A percentile compares a stretch with the other conserved stretches of the same genome.
Evolutionary conservation across 1,140 invertebrate genomes (phyloP).

Genomic region (Eumaeus atala): DNA sequence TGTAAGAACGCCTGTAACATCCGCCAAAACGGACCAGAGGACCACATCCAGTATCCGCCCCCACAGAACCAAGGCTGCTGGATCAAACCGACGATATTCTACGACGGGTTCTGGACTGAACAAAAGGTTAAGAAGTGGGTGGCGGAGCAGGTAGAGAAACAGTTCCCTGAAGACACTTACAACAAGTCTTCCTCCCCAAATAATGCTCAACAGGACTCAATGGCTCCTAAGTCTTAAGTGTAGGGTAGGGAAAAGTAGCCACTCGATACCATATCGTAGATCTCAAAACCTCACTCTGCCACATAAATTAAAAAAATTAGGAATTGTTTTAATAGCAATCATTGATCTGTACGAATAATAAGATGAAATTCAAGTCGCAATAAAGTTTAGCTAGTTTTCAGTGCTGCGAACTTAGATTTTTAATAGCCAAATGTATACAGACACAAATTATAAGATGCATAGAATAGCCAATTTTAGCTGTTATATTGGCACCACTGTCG

Average conservation of each 20-base stretch:
- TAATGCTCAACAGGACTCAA: conserved; percentile 26
- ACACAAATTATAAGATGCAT: too few species aligned
- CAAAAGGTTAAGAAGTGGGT: conserved; percentile 73
- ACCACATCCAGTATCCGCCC: conserved; percentile 31
- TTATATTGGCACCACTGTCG: too few species aligned
- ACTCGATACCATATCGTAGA: too few species aligned
- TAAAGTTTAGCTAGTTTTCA: too few species aligned
- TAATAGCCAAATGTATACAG: too few species aligned
- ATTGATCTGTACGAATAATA: too few species aligned
- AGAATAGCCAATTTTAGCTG: too few species aligned
- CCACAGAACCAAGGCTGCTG: conserved; percentile 51
- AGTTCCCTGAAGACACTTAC: conserved; percentile 47
- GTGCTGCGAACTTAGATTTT: too few species aligned
- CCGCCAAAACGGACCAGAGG: conserved; percentile 25
- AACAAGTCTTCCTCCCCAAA: conserved; percentile 27
- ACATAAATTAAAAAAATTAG: too few species aligned
- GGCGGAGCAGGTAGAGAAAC: conserved; percentile 67
- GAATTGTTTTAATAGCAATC: too few species aligned
- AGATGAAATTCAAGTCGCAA: too few species aligned
- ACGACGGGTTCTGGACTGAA: conserved; percentile 72
- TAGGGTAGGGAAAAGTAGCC: conserved; percentile 18
- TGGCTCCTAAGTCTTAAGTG: conserved; percentile 40
- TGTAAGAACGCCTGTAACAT: conserved; percentile 41
- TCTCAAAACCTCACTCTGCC: too few species aligned
- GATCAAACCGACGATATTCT: conserved; percentile 72